Base-by-base conservation (phyloP, 2,113 vertebrate species). In the Chrysochloris asiatica region DNA sequence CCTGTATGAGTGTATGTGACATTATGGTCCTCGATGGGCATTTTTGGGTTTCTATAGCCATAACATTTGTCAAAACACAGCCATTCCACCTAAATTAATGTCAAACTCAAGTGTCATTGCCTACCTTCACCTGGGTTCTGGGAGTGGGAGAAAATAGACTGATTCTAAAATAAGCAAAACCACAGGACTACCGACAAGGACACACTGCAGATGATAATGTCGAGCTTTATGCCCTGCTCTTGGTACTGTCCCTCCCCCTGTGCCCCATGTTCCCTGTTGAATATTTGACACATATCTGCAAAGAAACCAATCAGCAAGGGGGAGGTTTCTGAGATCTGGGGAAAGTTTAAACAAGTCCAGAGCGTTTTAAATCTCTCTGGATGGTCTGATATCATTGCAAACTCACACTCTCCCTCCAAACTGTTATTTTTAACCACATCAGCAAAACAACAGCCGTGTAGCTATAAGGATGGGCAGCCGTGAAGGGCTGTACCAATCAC, bases 401-500 rank as follows among this genome's bases (percentile, higher is more conserved):
- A 19, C 41, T 61, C 47, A 47, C 50, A 78, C 6, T 88, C 41
- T 81, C 52, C 52, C 28, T 80, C 30, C 47, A 76, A 71, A 41
- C 45, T 48, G 94, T 84, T 89, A 92, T 95, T 94, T 93, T 86
- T 94, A 94, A 84, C 92, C 63, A 92, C 50, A 41, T 38, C 52
- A 69, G 65, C 76, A 61, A 48, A 67, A 80, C 33, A 47, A 30
- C 19, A 85, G 79, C 65, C 17, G 36, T 47, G 54, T 3, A 24
- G 36, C 63, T 73, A 3, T 4, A 54, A 79, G 50, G 21, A 48
- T 36, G 26, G 89, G 61, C 69, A 54, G 75, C 65, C 2, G 0
- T 6, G 50, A 71, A 90, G 47, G 4, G 21, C 52, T 54, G 12
- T 4, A 43, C 65, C 47, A 69, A 73, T 67, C 41, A 47, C 61